phyloP scores from a whole-genome alignment of 2,888 invertebrate genomes.

The Oscheius myriophilus region DNA sequence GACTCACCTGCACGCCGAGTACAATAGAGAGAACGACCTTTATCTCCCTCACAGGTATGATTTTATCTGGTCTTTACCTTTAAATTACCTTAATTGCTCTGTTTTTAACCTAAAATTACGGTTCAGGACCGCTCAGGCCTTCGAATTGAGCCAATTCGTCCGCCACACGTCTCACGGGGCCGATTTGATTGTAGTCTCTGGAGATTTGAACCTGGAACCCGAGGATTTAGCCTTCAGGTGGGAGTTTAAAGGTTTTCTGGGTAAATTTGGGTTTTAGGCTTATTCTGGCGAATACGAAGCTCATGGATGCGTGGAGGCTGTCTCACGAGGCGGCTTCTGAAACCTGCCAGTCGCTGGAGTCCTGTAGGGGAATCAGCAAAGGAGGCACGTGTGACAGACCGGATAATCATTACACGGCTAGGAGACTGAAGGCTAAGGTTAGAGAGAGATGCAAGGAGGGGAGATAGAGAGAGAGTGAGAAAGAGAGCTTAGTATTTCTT shows the following conservation, averaged over 20 bases:
- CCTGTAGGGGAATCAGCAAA: slow-evolving; percentile 38
- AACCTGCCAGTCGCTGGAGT: slow-evolving; percentile 23
- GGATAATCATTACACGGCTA: slow-evolving; percentile 83
- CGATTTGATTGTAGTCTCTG: slow-evolving; percentile 87
- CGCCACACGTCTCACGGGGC: slow-evolving; percentile 78
- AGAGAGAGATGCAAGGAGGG: too few relatives aligned
- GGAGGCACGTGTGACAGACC: slow-evolving; percentile 83
- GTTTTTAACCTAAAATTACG: background rate
- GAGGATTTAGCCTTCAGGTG: slow-evolving; percentile 76
- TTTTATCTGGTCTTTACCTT: background rate
- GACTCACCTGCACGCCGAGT: slow-evolving; percentile 95
- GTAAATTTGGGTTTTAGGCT: slow-evolving; percentile 36
- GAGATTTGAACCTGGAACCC: slow-evolving; percentile 92
- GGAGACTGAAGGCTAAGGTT: slow-evolving; percentile 32
- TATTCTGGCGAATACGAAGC: slow-evolving; percentile 59
- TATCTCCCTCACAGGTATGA: slow-evolving; percentile 85
- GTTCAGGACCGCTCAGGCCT: slow-evolving; percentile 79
- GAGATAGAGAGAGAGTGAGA: too few relatives aligned
- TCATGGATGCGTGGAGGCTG: slow-evolving; percentile 66
- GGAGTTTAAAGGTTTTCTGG: slow-evolving; percentile 6
- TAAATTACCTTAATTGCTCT: background rate
- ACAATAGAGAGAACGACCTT: slow-evolving; percentile 82
- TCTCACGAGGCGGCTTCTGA: slow-evolving; percentile 34
- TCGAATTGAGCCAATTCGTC: slow-evolving; percentile 92
- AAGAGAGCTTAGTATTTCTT: too few relatives aligned